Evolutionary conservation across 2,888 invertebrate genomes (phyloP), one percentile per base, ranked within the genome.

Genomic region (Hirudinaria manillensis): DNA sequence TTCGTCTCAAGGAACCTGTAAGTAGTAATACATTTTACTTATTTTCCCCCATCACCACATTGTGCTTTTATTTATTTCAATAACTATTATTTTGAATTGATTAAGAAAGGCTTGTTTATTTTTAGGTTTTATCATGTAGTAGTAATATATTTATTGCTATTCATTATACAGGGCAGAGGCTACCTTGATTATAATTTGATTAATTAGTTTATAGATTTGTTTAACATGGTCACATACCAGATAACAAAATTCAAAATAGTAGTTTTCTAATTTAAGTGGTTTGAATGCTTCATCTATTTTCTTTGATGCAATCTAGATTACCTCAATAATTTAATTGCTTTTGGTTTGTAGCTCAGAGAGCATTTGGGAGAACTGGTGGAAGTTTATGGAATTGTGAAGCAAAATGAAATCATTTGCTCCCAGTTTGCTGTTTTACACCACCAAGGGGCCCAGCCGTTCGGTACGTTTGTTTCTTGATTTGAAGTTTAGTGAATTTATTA

Each of bases 351-450:
- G 76, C 36, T 76, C n/a, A 71, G 56, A 38, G 76, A 76, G 24
- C 29, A 45, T 24, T 19, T 73, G 36, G 45, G 53, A 2, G 76
- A 56, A 36, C 34, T 76, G 36, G 73, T 76, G 21, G 76, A 76
- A 38, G 76, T 76, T 21, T 67, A 73, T 13, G 76, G 76, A 55
- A 32, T 55, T 27, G 76, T 76, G 53, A 53, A 7, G 13, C n/a
- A 27, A 36, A 45, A 36, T 51, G 76, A 76, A 29, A 55, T 76
- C 19, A 24, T 27, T n/a, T 76, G 76, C 73, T 19, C 32, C 24
- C 53, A 67, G 21, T 73, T 34, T 19, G 61, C 73, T 19, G 24
- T 55, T 36, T 55, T 72, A 45, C 51, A 71, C 21, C 72, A 76
- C 36, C 24, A 66, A 29, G 38, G 38, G 16, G 34, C 76, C n/a